Evolutionary conservation across 2,888 invertebrate species (phyloP).

Genomic region (Dusona sp.): DNA sequence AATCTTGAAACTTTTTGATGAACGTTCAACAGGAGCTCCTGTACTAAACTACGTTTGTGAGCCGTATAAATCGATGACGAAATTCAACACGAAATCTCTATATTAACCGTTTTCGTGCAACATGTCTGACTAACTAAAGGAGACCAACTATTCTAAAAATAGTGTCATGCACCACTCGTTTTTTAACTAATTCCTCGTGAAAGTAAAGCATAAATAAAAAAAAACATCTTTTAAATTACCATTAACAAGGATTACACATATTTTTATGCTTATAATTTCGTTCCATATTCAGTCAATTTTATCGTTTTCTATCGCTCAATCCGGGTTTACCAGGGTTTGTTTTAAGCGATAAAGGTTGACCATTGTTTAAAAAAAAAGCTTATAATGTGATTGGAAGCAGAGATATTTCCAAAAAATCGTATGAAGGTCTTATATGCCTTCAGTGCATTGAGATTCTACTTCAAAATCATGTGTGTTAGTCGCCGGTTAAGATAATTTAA

Average conservation of each 20-base stretch:
- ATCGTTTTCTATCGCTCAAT: too few species aligned
- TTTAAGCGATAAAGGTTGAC: too few species aligned
- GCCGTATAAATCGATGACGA: slow-evolving; percentile 10
- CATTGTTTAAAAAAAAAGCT: too few species aligned
- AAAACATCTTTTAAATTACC: neutral
- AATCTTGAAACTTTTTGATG: slow-evolving; percentile 37
- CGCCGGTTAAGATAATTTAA: too few species aligned
- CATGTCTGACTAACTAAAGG: neutral
- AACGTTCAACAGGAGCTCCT: slow-evolving; percentile 29
- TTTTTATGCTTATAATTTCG: neutral
- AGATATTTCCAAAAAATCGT: too few species aligned
- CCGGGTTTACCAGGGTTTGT: too few species aligned
- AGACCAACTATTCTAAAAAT: neutral
- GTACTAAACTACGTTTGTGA: neutral
- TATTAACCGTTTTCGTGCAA: too few species aligned
- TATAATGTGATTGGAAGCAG: too few species aligned
- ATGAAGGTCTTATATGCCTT: too few species aligned
- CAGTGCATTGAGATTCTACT: too few species aligned
- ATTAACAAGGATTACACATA: neutral
- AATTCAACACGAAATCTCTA: neutral
- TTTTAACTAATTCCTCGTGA: neutral
- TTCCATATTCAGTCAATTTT: neutral
- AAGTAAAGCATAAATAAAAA: neutral
- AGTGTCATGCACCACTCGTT: neutral
- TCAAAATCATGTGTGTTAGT: too few species aligned